A percentile compares a stretch with the other conserved stretches of the same genome.
Conservation (phyloP, 64 coral and sea anemone species). For the Cladopsammia gracilis region DNA sequence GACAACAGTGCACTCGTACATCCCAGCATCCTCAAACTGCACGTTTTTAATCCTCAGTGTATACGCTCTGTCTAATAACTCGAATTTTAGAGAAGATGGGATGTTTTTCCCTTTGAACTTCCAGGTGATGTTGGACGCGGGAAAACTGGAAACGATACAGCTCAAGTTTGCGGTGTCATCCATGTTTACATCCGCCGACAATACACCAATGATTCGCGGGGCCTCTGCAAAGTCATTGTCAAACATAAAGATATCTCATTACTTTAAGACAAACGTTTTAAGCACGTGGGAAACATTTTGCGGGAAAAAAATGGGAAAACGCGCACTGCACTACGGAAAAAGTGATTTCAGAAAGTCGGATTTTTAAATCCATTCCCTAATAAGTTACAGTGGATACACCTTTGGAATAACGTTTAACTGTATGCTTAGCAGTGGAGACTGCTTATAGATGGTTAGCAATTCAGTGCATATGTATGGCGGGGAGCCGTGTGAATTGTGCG, state of each 20-base stretch:
- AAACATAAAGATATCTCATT: neutral
- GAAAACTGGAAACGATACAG: slow-evolving; percentile 69
- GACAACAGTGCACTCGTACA: slow-evolving; percentile 38
- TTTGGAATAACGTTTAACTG: no score
- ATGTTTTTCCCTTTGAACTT: slow-evolving; percentile 70
- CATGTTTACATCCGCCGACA: slow-evolving; percentile 19
- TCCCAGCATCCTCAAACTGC: slow-evolving; percentile 11
- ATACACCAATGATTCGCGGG: slow-evolving; percentile 59
- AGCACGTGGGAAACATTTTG: neutral
- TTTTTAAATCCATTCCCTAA: no score
- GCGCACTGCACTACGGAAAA: no score
- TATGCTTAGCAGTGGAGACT: no score
- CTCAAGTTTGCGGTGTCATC: slow-evolving; percentile 32
- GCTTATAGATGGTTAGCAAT: no score
- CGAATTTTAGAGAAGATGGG: no score
- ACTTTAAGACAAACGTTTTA: no score
- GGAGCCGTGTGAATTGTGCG: no score
- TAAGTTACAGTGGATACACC: no score
- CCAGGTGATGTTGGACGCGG: slow-evolving; percentile 88
- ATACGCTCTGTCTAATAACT: neutral
- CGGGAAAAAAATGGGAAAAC: no score
- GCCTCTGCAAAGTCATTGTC: slow-evolving; percentile 34
- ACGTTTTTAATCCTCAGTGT: slow-evolving; percentile 21
- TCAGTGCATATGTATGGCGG: no score
- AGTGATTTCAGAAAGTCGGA: no score